A percentile compares a stretch with the other conserved stretches of the same genome.
Conservation (phyloP, 1,140 invertebrate genomes). For the Pectinophora gossypiella region DNA sequence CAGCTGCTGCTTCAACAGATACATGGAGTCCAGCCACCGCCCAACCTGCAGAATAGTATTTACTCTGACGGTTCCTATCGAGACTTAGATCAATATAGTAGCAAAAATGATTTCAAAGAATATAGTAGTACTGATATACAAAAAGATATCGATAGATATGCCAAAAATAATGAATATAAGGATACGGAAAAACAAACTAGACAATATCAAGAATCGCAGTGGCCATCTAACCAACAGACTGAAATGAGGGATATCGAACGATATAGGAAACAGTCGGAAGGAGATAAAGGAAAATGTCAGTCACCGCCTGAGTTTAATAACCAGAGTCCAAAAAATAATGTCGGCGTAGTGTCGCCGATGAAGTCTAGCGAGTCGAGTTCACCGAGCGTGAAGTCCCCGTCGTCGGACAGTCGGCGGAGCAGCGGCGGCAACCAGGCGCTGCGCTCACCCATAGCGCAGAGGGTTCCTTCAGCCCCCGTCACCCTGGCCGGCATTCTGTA, state of each 20-base stretch:
- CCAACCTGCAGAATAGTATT: conserved; percentile 67
- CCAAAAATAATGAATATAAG: conserved; percentile 54
- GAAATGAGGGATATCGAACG: conserved; percentile 49
- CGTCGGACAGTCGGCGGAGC: conserved; percentile 78
- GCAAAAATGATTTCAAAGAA: conserved; percentile 66
- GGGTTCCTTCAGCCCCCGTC: conserved; percentile 86
- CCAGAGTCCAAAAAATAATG: conserved; percentile 39
- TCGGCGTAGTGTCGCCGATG: conserved; percentile 52
- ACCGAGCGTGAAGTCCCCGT: conserved; percentile 70
- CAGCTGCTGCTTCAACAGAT: conserved; percentile 74
- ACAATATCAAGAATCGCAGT: conserved; percentile 54
- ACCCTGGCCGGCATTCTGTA: conserved; percentile 92
- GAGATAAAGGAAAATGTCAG: conserved; percentile 44
- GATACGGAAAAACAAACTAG: conserved; percentile 52
- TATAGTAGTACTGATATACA: conserved; percentile 51
- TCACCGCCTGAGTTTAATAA: conserved; percentile 52
- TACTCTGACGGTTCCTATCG: conserved; percentile 62
- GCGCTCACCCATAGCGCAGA: conserved; percentile 85
- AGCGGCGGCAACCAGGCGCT: conserved; percentile 78
- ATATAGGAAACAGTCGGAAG: conserved; percentile 37
- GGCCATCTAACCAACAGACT: conserved; percentile 46
- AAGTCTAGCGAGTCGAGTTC: conserved; percentile 69
- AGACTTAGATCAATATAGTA: conserved; percentile 63
- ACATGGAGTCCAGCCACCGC: conserved; percentile 69
- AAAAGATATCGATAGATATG: conserved; percentile 52